A percentile compares a stretch with the other conserved stretches of the same genome.
Conservation (phyloP, 1,140 invertebrate genomes). For the Cataglyphis hispanica region DNA sequence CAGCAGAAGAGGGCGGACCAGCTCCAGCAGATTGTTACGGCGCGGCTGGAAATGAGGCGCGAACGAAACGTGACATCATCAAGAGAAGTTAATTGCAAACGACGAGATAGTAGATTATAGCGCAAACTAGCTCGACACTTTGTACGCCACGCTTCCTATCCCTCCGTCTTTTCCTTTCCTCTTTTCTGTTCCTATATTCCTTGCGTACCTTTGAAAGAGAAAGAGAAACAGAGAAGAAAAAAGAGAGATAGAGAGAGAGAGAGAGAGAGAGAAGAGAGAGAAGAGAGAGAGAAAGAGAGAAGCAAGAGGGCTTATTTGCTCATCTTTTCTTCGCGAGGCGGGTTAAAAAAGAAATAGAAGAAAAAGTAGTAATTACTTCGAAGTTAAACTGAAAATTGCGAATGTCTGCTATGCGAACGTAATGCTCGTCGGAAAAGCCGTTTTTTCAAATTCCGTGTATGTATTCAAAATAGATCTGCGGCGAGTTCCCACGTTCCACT, state of each 20-base stretch:
- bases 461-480: constrained; percentile 8
- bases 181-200: constrained; percentile 31
- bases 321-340: constrained; percentile 27
- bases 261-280: too few relatives aligned
- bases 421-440: neutral
- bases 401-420: neutral
- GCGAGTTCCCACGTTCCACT: neutral
- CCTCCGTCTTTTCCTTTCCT: constrained; percentile 24
- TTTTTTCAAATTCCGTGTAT: neutral
- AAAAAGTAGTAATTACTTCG: constrained; percentile 40
- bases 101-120: constrained; percentile 82
- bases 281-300: neutral
- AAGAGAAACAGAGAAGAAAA: neutral
- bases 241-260: neutral
- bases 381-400: constrained; percentile 15
- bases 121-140: constrained; percentile 80
- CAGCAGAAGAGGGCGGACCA: constrained; percentile 53
- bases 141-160: constrained; percentile 68
- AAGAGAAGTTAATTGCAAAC: constrained; percentile 84
- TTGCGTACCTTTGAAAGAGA: constrained; percentile 13
- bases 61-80: constrained; percentile 79
- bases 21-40: constrained; percentile 75
- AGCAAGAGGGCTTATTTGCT: constrained; percentile 47
- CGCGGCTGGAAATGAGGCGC: constrained; percentile 78
- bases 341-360: neutral